Base-by-base conservation (phyloP, 2,888 invertebrate genomes). In the Oegoconia quadripuncta region DNA sequence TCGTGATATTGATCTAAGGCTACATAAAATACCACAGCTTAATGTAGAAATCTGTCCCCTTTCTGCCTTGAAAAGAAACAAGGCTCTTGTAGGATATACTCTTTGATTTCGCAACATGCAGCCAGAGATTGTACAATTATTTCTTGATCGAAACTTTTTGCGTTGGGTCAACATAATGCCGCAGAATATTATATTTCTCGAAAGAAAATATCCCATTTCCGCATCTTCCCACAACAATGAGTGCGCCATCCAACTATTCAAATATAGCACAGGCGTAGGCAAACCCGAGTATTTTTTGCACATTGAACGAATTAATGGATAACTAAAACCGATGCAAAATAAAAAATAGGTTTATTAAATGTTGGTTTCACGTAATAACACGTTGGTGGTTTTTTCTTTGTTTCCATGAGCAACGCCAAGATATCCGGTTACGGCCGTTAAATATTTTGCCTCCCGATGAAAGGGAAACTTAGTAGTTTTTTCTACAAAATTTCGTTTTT, bases 141-240 rank as follows among this genome's bases (percentile, higher is more conserved):
- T 59, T 44, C 44, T 58, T 57, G 55, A 59, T 71, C 46, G 61
- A 64, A 69, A 66, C 67, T 80, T 84, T 83, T 84, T 84, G 69
- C 70, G 48, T 53, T 53, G 55, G 77, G 76, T 78, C 76, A 79
- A 77, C 70, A 82, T 80, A 84, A 86, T 80, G 70, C 76, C 62
- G 59, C 53, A 59, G 68, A 79, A 87, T 87, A 87, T 87, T 78
- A 86, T 84, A 83, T 87, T 87, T 72, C 87, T 74, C 73, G 83
- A 74, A 87, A 88, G 88, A 88, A 87, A 88, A 88, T 88, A 88
- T 88, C 88, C 84, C 72, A 88, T 87, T 88, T 88, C 88, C 88
- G 88, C 84, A 87, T 88, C 86, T 86, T 82, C 82, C 70, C 73
- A 73, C 68, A 86, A 88, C 88, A 88, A 88, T 86, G 79, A 71